Conservation (phyloP, 2,797 vertebrate species). For the Pelochelys cantorii region DNA sequence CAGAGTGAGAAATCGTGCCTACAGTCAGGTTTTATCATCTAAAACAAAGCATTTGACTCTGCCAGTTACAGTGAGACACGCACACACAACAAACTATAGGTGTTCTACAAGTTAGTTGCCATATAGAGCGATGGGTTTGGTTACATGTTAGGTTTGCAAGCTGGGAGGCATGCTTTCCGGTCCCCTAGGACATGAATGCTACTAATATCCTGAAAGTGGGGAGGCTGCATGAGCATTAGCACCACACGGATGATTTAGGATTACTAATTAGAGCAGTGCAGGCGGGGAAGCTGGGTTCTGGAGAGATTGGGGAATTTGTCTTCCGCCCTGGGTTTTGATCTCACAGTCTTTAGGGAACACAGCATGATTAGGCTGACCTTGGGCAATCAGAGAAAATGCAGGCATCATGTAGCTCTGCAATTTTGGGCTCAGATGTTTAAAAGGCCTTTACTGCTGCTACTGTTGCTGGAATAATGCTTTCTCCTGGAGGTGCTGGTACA, state of each 20-base stretch:
- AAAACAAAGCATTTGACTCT: constrained; percentile 15
- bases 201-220: background rate
- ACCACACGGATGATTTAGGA: background rate
- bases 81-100: background rate
- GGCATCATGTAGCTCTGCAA: background rate
- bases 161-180: too few relatives aligned
- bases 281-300: background rate
- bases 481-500: background rate
- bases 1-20: constrained; percentile 2
- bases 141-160: background rate
- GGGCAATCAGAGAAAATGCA: background rate
- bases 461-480: background rate
- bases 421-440: background rate
- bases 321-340: background rate
- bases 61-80: background rate
- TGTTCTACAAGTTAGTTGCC: background rate
- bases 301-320: too few relatives aligned
- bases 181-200: background rate
- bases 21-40: constrained; percentile 16
- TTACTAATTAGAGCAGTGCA: background rate
- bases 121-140: background rate
- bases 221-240: background rate
- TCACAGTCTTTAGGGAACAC: background rate
- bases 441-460: background rate
- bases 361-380: background rate